Evolutionary conservation across 1,140 invertebrate genomes (phyloP).

Genomic region (Macrobrachium rosenbergii): DNA sequence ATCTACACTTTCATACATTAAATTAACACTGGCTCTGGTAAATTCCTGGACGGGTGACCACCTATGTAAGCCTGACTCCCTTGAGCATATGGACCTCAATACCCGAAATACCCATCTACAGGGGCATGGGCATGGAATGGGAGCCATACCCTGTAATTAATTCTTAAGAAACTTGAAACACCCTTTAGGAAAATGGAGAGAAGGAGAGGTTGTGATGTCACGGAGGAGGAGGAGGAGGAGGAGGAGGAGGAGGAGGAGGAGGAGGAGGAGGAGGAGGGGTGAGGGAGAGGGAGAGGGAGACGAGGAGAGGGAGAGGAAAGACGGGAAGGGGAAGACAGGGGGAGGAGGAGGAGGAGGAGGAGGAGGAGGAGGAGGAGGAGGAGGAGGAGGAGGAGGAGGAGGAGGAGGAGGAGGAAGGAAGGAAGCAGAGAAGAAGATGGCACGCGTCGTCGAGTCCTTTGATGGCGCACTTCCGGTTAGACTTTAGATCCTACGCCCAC

Average conservation of each 20-base stretch:
- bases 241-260: not conserved
- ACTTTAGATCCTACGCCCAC: no score
- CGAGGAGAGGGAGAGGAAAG: not conserved
- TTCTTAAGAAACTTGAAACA: no score
- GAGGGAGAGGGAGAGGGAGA: not conserved
- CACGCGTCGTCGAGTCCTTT: no score
- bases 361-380: not conserved
- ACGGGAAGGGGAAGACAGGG: not conserved
- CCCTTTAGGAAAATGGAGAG: conserved; percentile 1
- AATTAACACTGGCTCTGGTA: no score
- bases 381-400: not conserved
- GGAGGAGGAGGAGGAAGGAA: not conserved
- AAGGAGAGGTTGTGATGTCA: no score
- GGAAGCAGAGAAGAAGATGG: not conserved
- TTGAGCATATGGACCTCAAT: no score
- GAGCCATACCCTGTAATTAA: not conserved
- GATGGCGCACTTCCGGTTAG: no score
- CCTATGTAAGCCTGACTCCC: no score
- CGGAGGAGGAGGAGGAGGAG: conserved; percentile 6
- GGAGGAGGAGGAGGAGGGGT: not conserved
- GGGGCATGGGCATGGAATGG: no score
- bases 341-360: not conserved
- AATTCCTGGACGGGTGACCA: no score
- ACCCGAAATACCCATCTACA: no score
- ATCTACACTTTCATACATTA: no score